Conservation (phyloP, 2,888 invertebrate species). For the Phyllotreta striolata region DNA sequence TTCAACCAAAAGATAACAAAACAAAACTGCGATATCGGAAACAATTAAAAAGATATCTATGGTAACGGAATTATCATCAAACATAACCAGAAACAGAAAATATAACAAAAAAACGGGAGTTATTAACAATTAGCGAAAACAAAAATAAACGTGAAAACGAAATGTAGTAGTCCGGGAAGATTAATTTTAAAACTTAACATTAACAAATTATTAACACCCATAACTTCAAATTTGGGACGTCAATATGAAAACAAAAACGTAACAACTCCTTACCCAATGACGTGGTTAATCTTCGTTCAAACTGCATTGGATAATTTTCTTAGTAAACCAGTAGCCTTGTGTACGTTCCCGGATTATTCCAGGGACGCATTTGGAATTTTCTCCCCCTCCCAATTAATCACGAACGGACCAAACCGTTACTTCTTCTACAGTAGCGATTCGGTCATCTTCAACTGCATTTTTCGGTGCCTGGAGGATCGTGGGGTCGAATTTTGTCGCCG, state of each 20-base stretch:
- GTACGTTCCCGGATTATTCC: neutral
- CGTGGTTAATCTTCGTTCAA: conserved; percentile 4
- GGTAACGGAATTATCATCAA: too few species aligned
- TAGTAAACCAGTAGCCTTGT: neutral
- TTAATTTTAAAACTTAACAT: conserved; percentile 16
- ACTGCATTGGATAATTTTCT: conserved; percentile 3
- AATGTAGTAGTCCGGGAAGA: neutral
- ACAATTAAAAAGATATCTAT: too few species aligned
- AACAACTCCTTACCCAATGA: conserved; percentile 13
- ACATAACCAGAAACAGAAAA: too few species aligned
- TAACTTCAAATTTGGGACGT: conserved; percentile 24
- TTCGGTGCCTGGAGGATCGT: conserved; percentile 9
- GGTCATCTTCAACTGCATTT: conserved; percentile 27
- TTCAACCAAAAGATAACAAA: too few species aligned
- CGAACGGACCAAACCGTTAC: neutral
- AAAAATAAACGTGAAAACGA: too few species aligned
- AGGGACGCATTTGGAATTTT: conserved; percentile 1
- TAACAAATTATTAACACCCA: conserved; percentile 12
- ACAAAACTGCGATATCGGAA: too few species aligned
- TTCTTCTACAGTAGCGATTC: neutral
- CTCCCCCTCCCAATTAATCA: neutral
- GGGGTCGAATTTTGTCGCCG: conserved; percentile 12
- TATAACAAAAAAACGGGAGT: too few species aligned
- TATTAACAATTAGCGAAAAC: too few species aligned
- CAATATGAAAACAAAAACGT: conserved; percentile 22